Conservation (phyloP, 2,797 vertebrate genomes). For the Crenuchus spilurus region DNA sequence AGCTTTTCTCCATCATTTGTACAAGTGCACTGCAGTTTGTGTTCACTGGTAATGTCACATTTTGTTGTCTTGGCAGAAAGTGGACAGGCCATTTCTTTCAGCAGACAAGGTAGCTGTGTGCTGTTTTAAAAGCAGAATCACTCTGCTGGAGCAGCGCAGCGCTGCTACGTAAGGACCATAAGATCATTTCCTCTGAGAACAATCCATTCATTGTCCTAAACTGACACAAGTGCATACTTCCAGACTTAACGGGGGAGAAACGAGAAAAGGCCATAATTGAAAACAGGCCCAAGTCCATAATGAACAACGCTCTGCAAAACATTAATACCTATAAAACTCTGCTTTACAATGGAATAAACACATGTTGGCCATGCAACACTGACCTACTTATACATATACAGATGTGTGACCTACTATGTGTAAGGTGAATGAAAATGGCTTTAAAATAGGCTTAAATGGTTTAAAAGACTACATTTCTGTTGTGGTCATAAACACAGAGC, state of each 20-base stretch:
- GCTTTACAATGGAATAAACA: constrained; percentile 24
- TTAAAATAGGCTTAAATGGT: not conserved
- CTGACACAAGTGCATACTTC: constrained; percentile 42
- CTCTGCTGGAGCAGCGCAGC: constrained; percentile 3
- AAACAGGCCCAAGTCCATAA: constrained; percentile 39
- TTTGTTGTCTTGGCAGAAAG: constrained; percentile 15
- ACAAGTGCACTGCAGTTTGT: not conserved
- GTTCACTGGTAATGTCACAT: not conserved
- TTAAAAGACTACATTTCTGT: not conserved
- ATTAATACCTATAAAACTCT: constrained; percentile 8
- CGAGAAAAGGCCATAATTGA: constrained; percentile 40
- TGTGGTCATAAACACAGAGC: not conserved
- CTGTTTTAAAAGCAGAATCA: constrained; percentile 31
- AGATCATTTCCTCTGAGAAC: constrained; percentile 50
- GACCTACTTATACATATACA: not conserved
- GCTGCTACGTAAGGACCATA: constrained; percentile 33
- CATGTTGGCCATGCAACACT: not conserved
- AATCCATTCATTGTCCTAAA: constrained; percentile 48
- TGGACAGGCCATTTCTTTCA: not conserved
- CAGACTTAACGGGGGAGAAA: constrained; percentile 28
- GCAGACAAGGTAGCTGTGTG: constrained; percentile 8
- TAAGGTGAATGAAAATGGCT: not conserved
- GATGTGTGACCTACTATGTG: not conserved
- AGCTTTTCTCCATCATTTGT: not conserved
- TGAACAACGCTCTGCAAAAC: constrained; percentile 1